These are phyloP conservation scores for Athalia cordata DNA, from an alignment of 2,888 invertebrate genomes.

Conservation along the genomic window DNA sequence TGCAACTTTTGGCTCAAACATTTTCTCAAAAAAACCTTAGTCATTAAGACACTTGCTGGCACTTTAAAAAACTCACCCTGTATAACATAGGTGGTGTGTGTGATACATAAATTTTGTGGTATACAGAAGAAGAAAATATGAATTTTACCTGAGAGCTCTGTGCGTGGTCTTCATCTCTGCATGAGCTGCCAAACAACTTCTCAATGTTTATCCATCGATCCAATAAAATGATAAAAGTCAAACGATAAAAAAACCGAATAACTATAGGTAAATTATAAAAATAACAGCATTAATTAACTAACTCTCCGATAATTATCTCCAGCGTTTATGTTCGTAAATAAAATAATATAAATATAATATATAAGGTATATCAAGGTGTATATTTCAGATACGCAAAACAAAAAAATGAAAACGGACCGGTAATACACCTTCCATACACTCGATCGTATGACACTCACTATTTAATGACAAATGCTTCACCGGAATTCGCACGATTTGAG, in stretches of 20 bases:
- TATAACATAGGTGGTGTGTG: background rate
- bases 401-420: too few relatives aligned
- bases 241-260: background rate
- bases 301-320: background rate
- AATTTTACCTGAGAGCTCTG: conserved; percentile 57
- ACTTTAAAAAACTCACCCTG: background rate
- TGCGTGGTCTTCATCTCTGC: conserved; percentile 60
- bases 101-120: background rate
- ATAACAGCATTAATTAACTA: background rate
- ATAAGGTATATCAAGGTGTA: too few relatives aligned
- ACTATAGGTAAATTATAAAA: background rate
- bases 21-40: too few relatives aligned
- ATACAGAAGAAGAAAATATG: background rate
- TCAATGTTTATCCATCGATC: conserved; percentile 55
- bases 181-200: conserved; percentile 22
- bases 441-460: too few relatives aligned
- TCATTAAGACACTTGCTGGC: too few relatives aligned
- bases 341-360: too few relatives aligned
- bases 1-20: too few relatives aligned
- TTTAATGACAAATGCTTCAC: too few relatives aligned
- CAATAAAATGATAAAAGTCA: background rate
- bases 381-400: too few relatives aligned
- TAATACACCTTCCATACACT: too few relatives aligned
- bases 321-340: background rate
- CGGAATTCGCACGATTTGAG: too few relatives aligned